phyloP scores from a whole-genome alignment of 2,888 invertebrate genomes.

The Hyalella azteca region DNA sequence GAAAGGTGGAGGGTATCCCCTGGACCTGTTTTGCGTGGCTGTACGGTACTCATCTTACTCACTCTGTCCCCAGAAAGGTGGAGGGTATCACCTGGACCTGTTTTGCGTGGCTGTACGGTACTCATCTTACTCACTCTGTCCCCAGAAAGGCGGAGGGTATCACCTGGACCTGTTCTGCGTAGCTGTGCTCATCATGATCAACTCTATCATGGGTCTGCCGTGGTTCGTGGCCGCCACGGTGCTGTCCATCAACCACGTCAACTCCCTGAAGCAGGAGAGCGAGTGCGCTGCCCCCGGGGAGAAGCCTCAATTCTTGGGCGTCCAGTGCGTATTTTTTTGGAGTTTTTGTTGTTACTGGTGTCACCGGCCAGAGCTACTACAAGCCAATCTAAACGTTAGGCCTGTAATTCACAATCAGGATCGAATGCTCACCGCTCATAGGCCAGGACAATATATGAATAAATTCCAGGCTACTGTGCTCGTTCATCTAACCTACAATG shows the following conservation, averaged over 20 bases:
- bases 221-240: constrained; percentile 68
- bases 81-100: constrained; percentile 67
- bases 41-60: too few species aligned
- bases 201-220: constrained; percentile 65
- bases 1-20: too few species aligned
- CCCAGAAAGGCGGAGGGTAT: constrained; percentile 67
- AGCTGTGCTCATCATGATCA: constrained; percentile 64
- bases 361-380: too few species aligned
- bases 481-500: too few species aligned
- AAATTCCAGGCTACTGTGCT: too few species aligned
- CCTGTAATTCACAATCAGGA: too few species aligned
- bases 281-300: constrained; percentile 66
- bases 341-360: too few species aligned
- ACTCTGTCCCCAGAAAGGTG: constrained; percentile 67
- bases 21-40: too few species aligned
- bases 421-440: too few species aligned
- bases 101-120: constrained; percentile 64
- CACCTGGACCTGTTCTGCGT: constrained; percentile 67
- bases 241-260: constrained; percentile 66
- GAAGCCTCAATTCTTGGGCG: constrained; percentile 65
- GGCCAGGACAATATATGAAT: too few species aligned
- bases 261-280: constrained; percentile 65
- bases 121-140: too few species aligned
- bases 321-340: constrained; percentile 62
- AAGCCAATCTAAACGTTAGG: too few species aligned